These are phyloP conservation scores for Lypha dubia DNA, from an alignment of 2,888 invertebrate species.

Conservation along the genomic window DNA sequence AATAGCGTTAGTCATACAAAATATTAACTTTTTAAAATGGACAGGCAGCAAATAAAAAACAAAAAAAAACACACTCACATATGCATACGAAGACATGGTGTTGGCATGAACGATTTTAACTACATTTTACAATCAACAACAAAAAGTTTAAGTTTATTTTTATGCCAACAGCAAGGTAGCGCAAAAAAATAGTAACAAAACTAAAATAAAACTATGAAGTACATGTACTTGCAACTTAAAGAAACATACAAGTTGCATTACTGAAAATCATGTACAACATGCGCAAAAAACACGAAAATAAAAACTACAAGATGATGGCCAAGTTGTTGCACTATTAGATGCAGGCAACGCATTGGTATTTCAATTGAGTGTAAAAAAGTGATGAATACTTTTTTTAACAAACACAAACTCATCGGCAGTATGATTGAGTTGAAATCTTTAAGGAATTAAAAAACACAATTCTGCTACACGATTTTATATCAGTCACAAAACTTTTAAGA, in stretches of 20 bases:
- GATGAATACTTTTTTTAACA: slow-evolving; percentile 47
- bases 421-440: slow-evolving; percentile 65
- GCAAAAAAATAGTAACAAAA: not conserved
- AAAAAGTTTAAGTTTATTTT: not conserved
- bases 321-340: slow-evolving; percentile 61
- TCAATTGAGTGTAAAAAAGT: slow-evolving; percentile 68
- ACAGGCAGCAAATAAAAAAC: slow-evolving; percentile 10
- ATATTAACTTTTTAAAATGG: slow-evolving; percentile 52
- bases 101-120: slow-evolving; percentile 38
- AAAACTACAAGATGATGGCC: slow-evolving; percentile 13
- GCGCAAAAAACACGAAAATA: slow-evolving; percentile 18
- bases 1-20: slow-evolving; percentile 51
- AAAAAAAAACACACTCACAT: slow-evolving; percentile 22
- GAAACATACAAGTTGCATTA: slow-evolving; percentile 65
- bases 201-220: slow-evolving; percentile 41
- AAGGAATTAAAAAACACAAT: slow-evolving; percentile 33
- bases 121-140: slow-evolving; percentile 8
- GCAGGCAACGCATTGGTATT: slow-evolving; percentile 70
- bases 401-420: slow-evolving; percentile 13
- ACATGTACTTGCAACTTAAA: slow-evolving; percentile 51
- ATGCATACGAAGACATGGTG: not conserved
- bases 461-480: slow-evolving; percentile 33
- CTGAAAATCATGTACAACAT: slow-evolving; percentile 63
- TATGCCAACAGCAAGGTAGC: slow-evolving; percentile 33
- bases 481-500: slow-evolving; percentile 41